phyloP scores from a whole-genome alignment of 2,888 invertebrate genomes.

The Drosophila anceps region DNA sequence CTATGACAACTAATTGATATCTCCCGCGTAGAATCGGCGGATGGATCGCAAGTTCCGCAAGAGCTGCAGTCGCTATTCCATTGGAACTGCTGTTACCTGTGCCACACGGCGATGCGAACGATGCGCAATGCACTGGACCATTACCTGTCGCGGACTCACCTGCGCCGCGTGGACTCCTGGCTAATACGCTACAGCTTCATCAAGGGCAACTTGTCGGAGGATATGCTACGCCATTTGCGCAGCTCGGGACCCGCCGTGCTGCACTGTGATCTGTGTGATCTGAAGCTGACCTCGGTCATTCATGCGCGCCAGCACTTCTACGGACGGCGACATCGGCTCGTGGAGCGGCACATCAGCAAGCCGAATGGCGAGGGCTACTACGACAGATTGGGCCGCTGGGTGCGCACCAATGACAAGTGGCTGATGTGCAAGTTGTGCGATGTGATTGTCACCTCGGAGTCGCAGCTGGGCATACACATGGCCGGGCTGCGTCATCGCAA shows the following conservation, averaged over 20 bases:
- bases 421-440: constrained; percentile 66
- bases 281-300: constrained; percentile 61
- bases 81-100: constrained; percentile 64
- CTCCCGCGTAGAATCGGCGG: constrained; percentile 11
- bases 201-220: constrained; percentile 27
- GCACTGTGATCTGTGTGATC: constrained; percentile 69
- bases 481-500: constrained; percentile 66
- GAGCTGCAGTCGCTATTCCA: constrained; percentile 60
- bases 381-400: constrained; percentile 58
- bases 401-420: constrained; percentile 65
- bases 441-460: constrained; percentile 69
- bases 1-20: background rate
- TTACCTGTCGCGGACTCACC: constrained; percentile 57
- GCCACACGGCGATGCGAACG: constrained; percentile 54
- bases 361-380: constrained; percentile 61
- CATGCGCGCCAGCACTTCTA: constrained; percentile 69
- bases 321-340: constrained; percentile 67
- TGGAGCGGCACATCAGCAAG: constrained; percentile 45
- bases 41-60: constrained; percentile 23
- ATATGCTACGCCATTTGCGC: constrained; percentile 44
- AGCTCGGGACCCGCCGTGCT: constrained; percentile 41
- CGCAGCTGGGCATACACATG: constrained; percentile 66
- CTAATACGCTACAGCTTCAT: constrained; percentile 48
- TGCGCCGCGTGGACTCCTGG: constrained; percentile 61
- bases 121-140: constrained; percentile 66